Base-by-base conservation (phyloP, 92 coral and sea anemone species). In the Heteractis magnifica region DNA sequence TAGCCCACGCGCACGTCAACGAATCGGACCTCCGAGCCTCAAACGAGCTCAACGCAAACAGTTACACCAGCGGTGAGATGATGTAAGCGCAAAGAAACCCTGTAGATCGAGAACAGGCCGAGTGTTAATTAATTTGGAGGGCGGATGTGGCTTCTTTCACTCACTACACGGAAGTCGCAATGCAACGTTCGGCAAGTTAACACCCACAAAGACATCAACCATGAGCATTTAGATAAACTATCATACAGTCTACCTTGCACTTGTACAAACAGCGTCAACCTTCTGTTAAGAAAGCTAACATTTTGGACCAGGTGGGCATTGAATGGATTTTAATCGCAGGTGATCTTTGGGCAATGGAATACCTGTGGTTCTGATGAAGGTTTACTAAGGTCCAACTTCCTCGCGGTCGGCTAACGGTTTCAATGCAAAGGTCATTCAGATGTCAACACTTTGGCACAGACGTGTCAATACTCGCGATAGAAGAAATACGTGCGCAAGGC, bases 61-160 rank as follows among this genome's bases (percentile, higher is more conserved):
- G 73, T 68, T 68, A 68, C 73, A 6, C 21, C 73, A 21, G 49
- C 73, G 73, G 4, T 68, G 73, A 68, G 49, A 68, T 26, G 49
- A 68, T 23, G 18, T 16, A 62, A 23, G 49, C 11, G 49, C 6
- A 21, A 68, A 68, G 20, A 16, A 68, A 68, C 49, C 51, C 72
- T 79, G 56, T 60, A 23, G 64, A 68, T 68, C 73, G 73, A 68
- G 23, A 23, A 26, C 23, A 68, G 20, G 73, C 50, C 9, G 73
- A 68, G 15, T 26, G 73, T 21, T 68, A 68, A 68, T 81, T 70
- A 71, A 81, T 81, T 53, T n/a, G 48, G 14, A 21, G 65, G 53
- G 52, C 83, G 83, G 77, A 81, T 81, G 84, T 81, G 84, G 84
- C 51, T 50, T 81, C 12, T 51, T 56, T 81, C 84, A 65, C 50